Base-by-base conservation (phyloP, 2,888 invertebrate genomes). In the Dynastes maya region DNA sequence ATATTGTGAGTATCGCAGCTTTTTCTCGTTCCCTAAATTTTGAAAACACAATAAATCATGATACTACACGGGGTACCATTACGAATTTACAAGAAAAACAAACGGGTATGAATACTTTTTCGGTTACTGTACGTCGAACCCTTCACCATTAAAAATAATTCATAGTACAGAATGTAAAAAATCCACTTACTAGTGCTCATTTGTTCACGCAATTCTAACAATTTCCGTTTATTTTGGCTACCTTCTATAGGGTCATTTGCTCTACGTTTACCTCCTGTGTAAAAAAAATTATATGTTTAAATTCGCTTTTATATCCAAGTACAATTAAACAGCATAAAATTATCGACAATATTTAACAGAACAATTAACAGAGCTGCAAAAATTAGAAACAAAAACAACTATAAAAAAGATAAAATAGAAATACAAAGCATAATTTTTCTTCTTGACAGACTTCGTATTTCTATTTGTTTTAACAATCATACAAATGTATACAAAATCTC, bases 181-280 rank as follows among this genome's bases (percentile, higher is more conserved):
- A 79, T 82, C 82, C 89, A 91, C 91, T 91, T 90, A 91, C 91
- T 88, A 86, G 87, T 88, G 81, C 86, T 87, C 83, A 88, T 88
- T 83, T 88, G 89, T 80, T 88, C 88, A 85, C 89, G 89, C 84
- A 90, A 88, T 81, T 89, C 89, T 83, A 87, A 89, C 85, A 90
- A 86, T 83, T 89, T 85, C 85, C 88, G 90, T 84, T 87, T 88
- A 86, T 88, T 91, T 86, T 89, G 87, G 84, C 89, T 89, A 84
- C 87, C 88, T 85, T 89, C 90, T 87, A 88, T 88, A 88, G 90
- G 91, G 87, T 90, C 89, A 37, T 37, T 37, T 86, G 91, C 89
- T 87, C 92, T 92, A 88, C 91, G 91, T 89, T 91, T 92, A 90
- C 92, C 92, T 92, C 81, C 82, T 79, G 72, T 80, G 81, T 71